phyloP scores from a whole-genome alignment of 2,888 invertebrate genomes.

The Parnassius glacialis region DNA sequence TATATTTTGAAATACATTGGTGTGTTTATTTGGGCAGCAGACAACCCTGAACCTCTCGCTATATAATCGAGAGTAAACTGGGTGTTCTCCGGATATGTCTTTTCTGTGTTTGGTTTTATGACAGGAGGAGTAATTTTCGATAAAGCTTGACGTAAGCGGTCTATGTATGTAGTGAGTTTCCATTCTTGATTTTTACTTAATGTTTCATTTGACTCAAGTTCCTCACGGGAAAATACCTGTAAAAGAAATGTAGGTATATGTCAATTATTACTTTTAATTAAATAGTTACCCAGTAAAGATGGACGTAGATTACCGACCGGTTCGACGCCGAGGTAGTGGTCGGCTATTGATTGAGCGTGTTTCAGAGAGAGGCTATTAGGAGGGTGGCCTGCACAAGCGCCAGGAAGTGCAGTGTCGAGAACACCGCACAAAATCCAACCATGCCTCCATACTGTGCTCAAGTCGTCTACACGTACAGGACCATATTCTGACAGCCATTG shows the following conservation, averaged over 20 bases:
- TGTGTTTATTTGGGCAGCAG: constrained; percentile 78
- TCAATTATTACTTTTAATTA: not conserved
- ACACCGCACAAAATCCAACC: constrained; percentile 82
- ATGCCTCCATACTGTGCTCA: constrained; percentile 81
- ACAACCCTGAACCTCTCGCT: constrained; percentile 82
- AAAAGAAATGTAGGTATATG: constrained; percentile 37
- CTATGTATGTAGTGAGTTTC: constrained; percentile 77
- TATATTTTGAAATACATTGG: constrained; percentile 82
- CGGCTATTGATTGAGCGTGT: constrained; percentile 82
- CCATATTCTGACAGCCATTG: constrained; percentile 70
- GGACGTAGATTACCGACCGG: constrained; percentile 64
- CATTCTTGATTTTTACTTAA: constrained; percentile 79
- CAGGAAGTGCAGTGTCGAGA: constrained; percentile 81
- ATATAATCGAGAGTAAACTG: constrained; percentile 77
- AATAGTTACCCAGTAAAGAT: not conserved
- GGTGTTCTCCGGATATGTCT: constrained; percentile 58
- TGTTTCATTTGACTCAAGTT: constrained; percentile 71
- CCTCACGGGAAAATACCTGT: constrained; percentile 81
- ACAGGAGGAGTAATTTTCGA: constrained; percentile 66
- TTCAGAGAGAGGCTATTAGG: constrained; percentile 66
- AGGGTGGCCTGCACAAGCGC: constrained; percentile 81
- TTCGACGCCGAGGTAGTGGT: constrained; percentile 81
- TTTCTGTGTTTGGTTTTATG: constrained; percentile 50
- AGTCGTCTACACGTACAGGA: constrained; percentile 61
- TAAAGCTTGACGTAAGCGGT: constrained; percentile 69